These are phyloP conservation scores for Hepsetus odoe DNA, from an alignment of 2,113 vertebrate species.

Conservation along the genomic window DNA sequence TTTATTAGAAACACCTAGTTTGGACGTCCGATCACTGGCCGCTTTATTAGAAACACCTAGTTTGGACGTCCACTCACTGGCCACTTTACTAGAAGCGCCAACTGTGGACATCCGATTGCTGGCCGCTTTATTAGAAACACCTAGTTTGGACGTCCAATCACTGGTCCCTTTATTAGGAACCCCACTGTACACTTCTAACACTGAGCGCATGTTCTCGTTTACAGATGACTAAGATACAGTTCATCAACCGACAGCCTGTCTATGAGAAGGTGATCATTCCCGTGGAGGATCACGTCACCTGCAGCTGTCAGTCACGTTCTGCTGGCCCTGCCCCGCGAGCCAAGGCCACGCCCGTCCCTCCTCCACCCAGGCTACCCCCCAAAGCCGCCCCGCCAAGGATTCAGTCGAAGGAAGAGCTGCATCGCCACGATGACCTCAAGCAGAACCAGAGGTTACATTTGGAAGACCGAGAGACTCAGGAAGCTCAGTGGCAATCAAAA, in stretches of 20 bases:
- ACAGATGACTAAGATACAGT: conserved; percentile 90
- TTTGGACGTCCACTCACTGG: no score
- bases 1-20: no score
- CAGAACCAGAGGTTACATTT: conserved; percentile 70
- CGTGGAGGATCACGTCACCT: conserved; percentile 89
- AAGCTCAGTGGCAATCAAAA: conserved; percentile 66
- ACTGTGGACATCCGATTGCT: no score
- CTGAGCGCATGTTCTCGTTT: neutral
- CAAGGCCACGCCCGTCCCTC: conserved; percentile 42
- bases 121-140: no score
- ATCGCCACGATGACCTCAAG: conserved; percentile 75
- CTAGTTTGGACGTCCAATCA: no score
- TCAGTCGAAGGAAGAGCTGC: conserved; percentile 73
- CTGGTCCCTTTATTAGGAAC: no score
- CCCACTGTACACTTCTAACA: no score
- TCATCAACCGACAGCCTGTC: conserved; percentile 72
- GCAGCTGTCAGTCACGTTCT: conserved; percentile 77
- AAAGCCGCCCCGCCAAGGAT: conserved; percentile 59
- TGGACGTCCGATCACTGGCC: no score
- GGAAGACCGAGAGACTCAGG: conserved; percentile 66
- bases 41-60: no score
- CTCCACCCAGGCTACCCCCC: conserved; percentile 49
- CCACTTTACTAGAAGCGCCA: no score
- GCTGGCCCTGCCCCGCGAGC: conserved; percentile 34
- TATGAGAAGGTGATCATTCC: conserved; percentile 85